phyloP scores from a whole-genome alignment of 2,113 vertebrate genomes.

The Hiodon alosoides region DNA sequence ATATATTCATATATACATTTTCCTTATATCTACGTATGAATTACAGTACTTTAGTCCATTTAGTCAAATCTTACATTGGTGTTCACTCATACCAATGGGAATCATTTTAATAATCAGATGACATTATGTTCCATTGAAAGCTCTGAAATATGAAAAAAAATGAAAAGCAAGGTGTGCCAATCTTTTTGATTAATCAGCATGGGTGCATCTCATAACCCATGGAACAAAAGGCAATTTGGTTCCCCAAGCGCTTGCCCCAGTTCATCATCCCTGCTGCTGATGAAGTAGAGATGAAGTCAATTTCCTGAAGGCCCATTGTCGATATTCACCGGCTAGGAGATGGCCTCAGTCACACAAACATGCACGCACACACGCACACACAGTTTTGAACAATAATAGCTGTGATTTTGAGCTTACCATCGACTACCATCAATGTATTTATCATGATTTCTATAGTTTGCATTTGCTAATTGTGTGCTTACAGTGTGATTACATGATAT shows the following conservation, averaged over 20 bases:
- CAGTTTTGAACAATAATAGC: background rate
- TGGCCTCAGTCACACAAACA: background rate
- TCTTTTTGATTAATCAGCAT: no score
- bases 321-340: background rate
- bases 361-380: background rate
- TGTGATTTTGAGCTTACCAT: slow-evolving; percentile 1
- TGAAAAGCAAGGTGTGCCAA: no score
- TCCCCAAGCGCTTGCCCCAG: background rate
- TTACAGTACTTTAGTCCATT: no score
- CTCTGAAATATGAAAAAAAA: no score
- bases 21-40: no score
- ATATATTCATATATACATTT: background rate
- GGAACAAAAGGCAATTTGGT: background rate
- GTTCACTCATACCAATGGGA: no score
- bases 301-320: background rate
- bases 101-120: no score
- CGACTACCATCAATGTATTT: background rate
- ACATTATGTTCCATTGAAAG: no score
- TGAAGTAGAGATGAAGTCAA: background rate
- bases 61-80: no score
- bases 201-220: no score
- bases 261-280: background rate
- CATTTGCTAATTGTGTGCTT: background rate
- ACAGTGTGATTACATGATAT: slow-evolving; percentile 5
- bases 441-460: background rate